Percentiles rank a stretch among this genome's conserved stretches.
Evolutionary conservation across 2,888 invertebrate species (phyloP).

Genomic region (Oscheius sp.): DNA sequence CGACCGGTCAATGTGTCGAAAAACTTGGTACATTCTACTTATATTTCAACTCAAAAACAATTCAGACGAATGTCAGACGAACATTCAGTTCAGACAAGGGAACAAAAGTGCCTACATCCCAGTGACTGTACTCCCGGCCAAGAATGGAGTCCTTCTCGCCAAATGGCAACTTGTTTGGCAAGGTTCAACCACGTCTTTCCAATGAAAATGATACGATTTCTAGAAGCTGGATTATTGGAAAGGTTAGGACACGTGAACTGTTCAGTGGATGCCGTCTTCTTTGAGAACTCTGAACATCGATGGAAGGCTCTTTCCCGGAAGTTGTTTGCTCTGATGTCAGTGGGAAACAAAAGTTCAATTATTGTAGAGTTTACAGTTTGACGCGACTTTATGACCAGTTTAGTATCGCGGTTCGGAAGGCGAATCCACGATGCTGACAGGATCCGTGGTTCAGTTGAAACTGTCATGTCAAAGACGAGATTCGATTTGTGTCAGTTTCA

Average conservation of each 20-base stretch:
- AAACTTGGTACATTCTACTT: slow-evolving; percentile 39
- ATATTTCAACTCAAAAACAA: neutral
- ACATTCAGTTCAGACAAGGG: slow-evolving; percentile 15
- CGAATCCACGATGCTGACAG: slow-evolving; percentile 40
- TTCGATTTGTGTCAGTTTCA: slow-evolving; percentile 28
- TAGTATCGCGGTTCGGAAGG: slow-evolving; percentile 50
- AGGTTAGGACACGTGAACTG: slow-evolving; percentile 43
- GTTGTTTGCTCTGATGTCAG: slow-evolving; percentile 35
- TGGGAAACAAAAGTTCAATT: slow-evolving; percentile 29
- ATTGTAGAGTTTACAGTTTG: slow-evolving; percentile 34
- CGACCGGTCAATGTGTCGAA: slow-evolving; percentile 52
- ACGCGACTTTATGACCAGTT: slow-evolving; percentile 2
- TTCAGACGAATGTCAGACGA: slow-evolving; percentile 36
- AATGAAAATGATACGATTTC: neutral
- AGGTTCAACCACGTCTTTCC: neutral
- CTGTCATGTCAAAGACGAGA: slow-evolving; percentile 37
- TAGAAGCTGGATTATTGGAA: slow-evolving; percentile 33
- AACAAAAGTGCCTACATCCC: slow-evolving; percentile 21
- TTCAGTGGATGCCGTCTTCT: slow-evolving; percentile 41
- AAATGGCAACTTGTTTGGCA: slow-evolving; percentile 33
- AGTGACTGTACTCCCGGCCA: slow-evolving; percentile 29
- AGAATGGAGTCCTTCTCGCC: slow-evolving; percentile 35
- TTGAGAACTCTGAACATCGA: slow-evolving; percentile 45
- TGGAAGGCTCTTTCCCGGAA: slow-evolving; percentile 41
- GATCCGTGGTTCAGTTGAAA: slow-evolving; percentile 49